Evolutionary conservation across 2,888 invertebrate genomes (phyloP).

Genomic region (Scelioninae gen. 1): DNA sequence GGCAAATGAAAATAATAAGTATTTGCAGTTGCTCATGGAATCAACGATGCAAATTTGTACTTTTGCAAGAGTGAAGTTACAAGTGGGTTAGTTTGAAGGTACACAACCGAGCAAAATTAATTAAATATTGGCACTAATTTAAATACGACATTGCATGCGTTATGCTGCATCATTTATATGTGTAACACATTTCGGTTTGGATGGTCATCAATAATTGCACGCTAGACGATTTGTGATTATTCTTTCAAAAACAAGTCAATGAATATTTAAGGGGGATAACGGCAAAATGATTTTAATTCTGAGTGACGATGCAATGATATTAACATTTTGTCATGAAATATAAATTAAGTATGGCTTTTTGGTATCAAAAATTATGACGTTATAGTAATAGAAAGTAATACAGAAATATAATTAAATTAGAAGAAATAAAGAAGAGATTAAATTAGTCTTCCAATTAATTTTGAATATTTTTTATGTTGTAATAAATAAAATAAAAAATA

Average conservation of each 20-base stretch:
- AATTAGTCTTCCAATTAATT: too few species aligned
- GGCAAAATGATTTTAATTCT: conserved; percentile 5
- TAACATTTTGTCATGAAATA: background rate
- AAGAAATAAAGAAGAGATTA: background rate
- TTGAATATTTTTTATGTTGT: too few species aligned
- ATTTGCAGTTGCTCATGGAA: too few species aligned
- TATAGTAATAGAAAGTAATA: too few species aligned
- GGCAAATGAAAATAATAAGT: too few species aligned
- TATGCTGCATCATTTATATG: conserved; percentile 13
- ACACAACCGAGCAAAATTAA: conserved; percentile 23
- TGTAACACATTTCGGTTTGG: conserved; percentile 17
- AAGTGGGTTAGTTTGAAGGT: too few species aligned
- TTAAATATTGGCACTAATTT: conserved; percentile 21
- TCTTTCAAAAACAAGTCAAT: conserved; percentile 20
- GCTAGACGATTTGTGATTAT: conserved; percentile 16
- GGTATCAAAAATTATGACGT: too few species aligned
- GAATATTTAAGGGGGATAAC: conserved; percentile 20
- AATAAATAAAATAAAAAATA: too few species aligned
- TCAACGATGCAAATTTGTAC: too few species aligned
- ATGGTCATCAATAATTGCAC: conserved; percentile 12
- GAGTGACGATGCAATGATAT: conserved; percentile 15
- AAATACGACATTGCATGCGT: conserved; percentile 9
- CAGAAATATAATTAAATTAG: too few species aligned
- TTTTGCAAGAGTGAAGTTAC: too few species aligned
- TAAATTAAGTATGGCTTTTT: background rate